Evolutionary conservation across 2,797 vertebrate genomes (phyloP).

Genomic region (Paratrypauchen microcephalus): DNA sequence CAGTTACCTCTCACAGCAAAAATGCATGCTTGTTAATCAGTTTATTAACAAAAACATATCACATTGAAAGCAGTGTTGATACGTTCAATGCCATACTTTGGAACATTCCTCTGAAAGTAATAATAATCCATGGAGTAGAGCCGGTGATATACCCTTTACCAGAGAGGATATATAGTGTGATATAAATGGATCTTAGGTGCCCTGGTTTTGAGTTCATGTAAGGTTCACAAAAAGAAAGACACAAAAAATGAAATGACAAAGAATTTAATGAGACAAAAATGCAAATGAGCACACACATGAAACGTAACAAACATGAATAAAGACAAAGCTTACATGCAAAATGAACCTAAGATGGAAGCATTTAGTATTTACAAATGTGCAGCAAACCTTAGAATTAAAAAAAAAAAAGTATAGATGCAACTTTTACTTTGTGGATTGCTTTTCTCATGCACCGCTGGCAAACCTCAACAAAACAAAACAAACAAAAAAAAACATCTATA

Average conservation of each 20-base stretch:
- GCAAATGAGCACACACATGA: conserved; percentile 58
- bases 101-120: too few species aligned
- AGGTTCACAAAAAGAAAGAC: conserved; percentile 12
- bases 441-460: conserved; percentile 38
- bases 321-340: conserved; percentile 36
- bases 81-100: too few species aligned
- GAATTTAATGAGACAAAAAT: conserved; percentile 70
- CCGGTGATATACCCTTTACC: too few species aligned
- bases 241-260: conserved; percentile 64
- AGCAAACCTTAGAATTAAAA: background rate
- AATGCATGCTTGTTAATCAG: too few species aligned
- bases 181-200: too few species aligned
- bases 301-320: conserved; percentile 45
- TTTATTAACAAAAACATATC: too few species aligned
- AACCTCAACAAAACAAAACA: conserved; percentile 21
- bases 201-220: background rate
- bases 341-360: conserved; percentile 6
- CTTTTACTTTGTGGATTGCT: background rate
- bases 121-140: too few species aligned
- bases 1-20: too few species aligned
- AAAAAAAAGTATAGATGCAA: background rate
- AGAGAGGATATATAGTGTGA: too few species aligned
- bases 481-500: conserved; percentile 37
- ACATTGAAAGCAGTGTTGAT: too few species aligned
- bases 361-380: background rate